Base-by-base conservation (phyloP, 2,888 invertebrate genomes). In the Abrostola tripartita region DNA sequence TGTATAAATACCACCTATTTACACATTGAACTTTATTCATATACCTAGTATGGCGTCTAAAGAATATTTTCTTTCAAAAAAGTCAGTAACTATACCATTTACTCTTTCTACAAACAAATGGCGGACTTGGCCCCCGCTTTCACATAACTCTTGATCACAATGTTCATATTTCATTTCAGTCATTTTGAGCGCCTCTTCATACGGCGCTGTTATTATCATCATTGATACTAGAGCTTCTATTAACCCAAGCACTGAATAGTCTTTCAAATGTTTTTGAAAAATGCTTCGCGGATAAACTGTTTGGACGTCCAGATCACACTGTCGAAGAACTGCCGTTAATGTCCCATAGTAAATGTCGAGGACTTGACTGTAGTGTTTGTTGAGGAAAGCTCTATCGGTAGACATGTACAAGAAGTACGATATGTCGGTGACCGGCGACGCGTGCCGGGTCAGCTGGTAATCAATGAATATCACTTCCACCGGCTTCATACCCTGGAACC, bases 151-250 rank as follows among this genome's bases (percentile, higher is more conserved):
- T 66, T 84, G 81, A 72, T 87, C 83, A 44, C 70, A 62, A 52
- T 75, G 74, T 69, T 86, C 84, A 81, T 89, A 86, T 85, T 87
- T 90, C 76, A 85, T 84, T 82, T 90, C 89, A 55, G 85, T 85
- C 89, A 92, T 88, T 83, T 90, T 86, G 41, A 86, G 77, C 9
- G 91, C 90, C 40, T 90, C 90, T 52, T 90, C 92, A 44, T 83
- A 79, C 41, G 82, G 83, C 8, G 90, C 89, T 35, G 92, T 92
- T 77, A 92, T 90, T 81, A 92, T 91, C 82, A 90, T 89, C 91
- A 92, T 89, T 35, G 91, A 90, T 72, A 92, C 85, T 63, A 92
- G 80, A 62, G 92, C 90, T 78, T 92, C 92, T 68, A 91, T 86
- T 66, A 92, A 82, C 37, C 91, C 92, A 37, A 90, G 78, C 5